Evolutionary conservation across 2,113 vertebrate genomes (phyloP).

Genomic region (Pristiophorus japonicus): DNA sequence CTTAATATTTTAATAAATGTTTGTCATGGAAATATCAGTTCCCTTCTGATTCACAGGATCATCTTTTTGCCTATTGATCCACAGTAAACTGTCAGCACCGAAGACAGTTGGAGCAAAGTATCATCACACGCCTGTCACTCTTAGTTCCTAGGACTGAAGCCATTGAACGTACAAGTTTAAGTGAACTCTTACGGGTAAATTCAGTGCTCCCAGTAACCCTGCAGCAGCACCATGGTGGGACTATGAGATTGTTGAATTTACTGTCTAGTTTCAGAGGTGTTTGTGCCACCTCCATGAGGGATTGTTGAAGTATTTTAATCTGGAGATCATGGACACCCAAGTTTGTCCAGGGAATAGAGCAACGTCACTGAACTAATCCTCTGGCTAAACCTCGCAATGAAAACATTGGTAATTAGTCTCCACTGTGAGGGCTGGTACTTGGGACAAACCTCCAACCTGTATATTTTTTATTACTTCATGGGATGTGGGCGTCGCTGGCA

Average conservation of each 20-base stretch:
- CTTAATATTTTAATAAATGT: not conserved
- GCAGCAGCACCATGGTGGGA: not conserved
- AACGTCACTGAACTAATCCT: not conserved
- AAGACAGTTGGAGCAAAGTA: too few species aligned
- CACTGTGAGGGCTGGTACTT: too few species aligned
- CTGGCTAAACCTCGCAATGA: too few species aligned
- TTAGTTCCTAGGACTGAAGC: not conserved
- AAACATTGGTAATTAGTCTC: too few species aligned
- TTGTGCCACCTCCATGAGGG: not conserved
- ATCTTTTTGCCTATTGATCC: not conserved
- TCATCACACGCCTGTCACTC: not conserved
- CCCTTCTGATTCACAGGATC: not conserved
- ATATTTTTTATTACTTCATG: too few species aligned
- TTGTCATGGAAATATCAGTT: not conserved
- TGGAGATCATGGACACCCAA: not conserved
- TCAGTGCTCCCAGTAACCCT: not conserved
- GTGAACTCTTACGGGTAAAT: not conserved
- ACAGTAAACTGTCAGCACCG: not conserved
- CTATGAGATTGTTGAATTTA: not conserved
- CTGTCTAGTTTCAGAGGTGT: not conserved
- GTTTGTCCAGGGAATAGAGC: not conserved
- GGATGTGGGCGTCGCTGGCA: too few species aligned
- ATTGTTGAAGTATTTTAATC: slow-evolving; percentile 2
- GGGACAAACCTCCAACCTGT: not conserved
- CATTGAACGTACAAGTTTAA: not conserved